Evolutionary conservation across 2,113 vertebrate species (phyloP).

Genomic region (Myiozetetes cayanensis): DNA sequence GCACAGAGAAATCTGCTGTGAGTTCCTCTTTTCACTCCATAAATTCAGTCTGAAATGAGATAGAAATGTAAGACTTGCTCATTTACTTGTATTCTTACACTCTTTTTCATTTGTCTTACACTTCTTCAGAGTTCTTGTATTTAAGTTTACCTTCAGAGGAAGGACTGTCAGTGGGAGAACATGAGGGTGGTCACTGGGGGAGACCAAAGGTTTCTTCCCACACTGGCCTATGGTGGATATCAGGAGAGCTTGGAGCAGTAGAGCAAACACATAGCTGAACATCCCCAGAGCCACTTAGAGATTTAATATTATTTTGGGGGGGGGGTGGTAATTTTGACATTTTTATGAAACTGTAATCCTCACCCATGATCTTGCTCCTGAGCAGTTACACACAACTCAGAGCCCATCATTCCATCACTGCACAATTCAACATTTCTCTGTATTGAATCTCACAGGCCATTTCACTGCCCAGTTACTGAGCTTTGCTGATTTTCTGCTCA

Average conservation of each 20-base stretch:
- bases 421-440: neutral
- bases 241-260: neutral
- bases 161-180: neutral
- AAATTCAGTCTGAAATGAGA: neutral
- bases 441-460: neutral
- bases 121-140: neutral
- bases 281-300: neutral
- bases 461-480: neutral
- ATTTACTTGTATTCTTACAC: neutral
- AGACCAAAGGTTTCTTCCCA: neutral
- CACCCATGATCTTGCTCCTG: neutral
- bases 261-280: neutral
- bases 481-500: neutral
- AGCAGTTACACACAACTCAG: neutral
- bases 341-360: neutral
- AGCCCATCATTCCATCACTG: neutral
- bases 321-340: neutral
- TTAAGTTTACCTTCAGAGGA: neutral
- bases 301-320: rapidly evolving
- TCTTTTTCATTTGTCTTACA: neutral
- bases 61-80: neutral
- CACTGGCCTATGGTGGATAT: neutral
- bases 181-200: neutral
- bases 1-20: neutral
- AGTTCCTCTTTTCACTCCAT: neutral